These are phyloP conservation scores for Gobio gobio DNA, from an alignment of 2,113 vertebrate species.

Conservation along the genomic window DNA sequence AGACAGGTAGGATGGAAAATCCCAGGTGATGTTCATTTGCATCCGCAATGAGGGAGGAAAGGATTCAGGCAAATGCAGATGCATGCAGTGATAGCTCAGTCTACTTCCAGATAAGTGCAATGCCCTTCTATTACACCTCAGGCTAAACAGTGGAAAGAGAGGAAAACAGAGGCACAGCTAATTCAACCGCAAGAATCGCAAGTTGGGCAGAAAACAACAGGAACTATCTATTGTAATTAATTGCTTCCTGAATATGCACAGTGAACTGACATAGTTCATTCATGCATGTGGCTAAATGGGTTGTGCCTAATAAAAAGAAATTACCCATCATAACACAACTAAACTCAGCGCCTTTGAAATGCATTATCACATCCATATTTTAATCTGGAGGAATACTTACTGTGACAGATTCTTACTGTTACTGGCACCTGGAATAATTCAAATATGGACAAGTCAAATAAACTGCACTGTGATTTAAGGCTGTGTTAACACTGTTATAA, in stretches of 20 bases:
- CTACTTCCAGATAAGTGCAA: conserved; percentile 37
- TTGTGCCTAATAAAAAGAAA: too few species aligned
- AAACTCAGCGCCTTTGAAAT: background rate
- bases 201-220: conserved; percentile 28
- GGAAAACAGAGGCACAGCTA: background rate
- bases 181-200: background rate
- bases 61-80: conserved; percentile 54
- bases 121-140: conserved; percentile 45
- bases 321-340: background rate
- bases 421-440: background rate
- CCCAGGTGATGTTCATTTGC: conserved; percentile 54
- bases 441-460: background rate
- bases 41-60: conserved; percentile 54
- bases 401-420: background rate
- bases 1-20: conserved; percentile 41
- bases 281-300: background rate
- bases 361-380: background rate
- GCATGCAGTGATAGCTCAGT: conserved; percentile 14
- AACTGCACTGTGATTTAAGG: background rate
- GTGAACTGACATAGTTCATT: background rate
- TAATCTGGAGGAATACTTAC: background rate
- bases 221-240: background rate
- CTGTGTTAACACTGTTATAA: background rate
- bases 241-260: conserved; percentile 1
- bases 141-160: conserved; percentile 8